phyloP scores from a whole-genome alignment of 2,888 invertebrate genomes.

The Stegana nigrithorax region DNA sequence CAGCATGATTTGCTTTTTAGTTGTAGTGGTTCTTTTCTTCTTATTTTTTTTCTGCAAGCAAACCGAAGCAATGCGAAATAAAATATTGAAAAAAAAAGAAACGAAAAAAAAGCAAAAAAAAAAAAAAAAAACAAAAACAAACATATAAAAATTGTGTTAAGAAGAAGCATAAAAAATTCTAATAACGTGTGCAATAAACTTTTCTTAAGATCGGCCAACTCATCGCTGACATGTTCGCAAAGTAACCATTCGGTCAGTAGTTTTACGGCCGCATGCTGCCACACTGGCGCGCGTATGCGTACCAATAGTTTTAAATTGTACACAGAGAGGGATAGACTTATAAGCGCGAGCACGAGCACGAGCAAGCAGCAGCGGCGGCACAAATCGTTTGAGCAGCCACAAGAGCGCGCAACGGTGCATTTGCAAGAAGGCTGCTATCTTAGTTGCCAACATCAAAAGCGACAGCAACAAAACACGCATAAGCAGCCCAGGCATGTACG shows the following conservation, averaged over 20 bases:
- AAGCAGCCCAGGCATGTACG: conserved; percentile 43
- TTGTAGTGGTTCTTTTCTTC: no score
- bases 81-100: no score
- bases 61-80: no score
- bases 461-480: conserved; percentile 17
- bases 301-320: conserved; percentile 50
- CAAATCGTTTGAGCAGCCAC: background rate
- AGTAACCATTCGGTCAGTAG: conserved; percentile 41
- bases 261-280: conserved; percentile 33
- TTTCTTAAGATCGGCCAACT: conserved; percentile 58
- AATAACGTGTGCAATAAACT: conserved; percentile 9
- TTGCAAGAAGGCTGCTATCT: conserved; percentile 23
- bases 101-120: no score
- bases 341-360: conserved; percentile 36
- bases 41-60: no score
- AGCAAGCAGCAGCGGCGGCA: background rate
- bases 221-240: conserved; percentile 61
- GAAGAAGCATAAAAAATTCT: background rate
- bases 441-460: conserved; percentile 12
- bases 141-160: no score
- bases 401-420: no score
- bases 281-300: background rate
- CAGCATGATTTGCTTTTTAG: no score
- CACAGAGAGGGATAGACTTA: conserved; percentile 65
- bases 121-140: no score